Evolutionary conservation across 2,797 vertebrate genomes (phyloP), one percentile per base, ranked within the genome.

Genomic region (Champsocephalus esox): DNA sequence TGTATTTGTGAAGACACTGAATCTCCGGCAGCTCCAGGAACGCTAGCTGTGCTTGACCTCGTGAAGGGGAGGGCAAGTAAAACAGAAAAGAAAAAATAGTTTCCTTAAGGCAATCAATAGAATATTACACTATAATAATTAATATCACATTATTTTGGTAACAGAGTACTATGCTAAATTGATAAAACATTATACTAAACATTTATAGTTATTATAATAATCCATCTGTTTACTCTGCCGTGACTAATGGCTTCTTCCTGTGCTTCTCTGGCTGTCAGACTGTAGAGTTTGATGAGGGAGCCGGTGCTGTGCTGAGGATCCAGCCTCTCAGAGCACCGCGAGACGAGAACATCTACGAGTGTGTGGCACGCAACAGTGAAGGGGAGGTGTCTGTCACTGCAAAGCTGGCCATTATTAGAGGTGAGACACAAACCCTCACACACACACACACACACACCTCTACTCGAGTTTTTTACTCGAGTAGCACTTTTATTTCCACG

Each of bases 331-430:
- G 98, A 80, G 98, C 97, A 0, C 98, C 98, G 1, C 94, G 98
- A 7, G 98, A 99, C 1, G 98, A 99, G 92, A 99, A 99, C 51
- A 91, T 96, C 75, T 99, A 99, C 0, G 98, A 99, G 82, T 99
- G 98, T 0, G 97, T 99, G 57, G 98, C 98, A 71, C 96, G 96
- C 75, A 99, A 98, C 93, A 95, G 92, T 0, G 94, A 95, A 1
- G 97, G 96, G 45, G 97, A 99, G 85, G 93, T 96, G 86, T 95
- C 96, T 0, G 95, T 97, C 77, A 97, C 96, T 0, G 97, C 98
- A 80, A 98, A 98, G 91, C 96, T 99, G 92, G 97, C 97, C 5
- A 98, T 99, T 79, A 96, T 99, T 81, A 94, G 98, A 97, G 98
- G 98, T 99, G 92, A 92, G 87, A 32, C 44, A 14, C 61, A 16